Evolutionary conservation across 1,140 invertebrate species (phyloP).

Genomic region (Neoseiulus cucumeris): DNA sequence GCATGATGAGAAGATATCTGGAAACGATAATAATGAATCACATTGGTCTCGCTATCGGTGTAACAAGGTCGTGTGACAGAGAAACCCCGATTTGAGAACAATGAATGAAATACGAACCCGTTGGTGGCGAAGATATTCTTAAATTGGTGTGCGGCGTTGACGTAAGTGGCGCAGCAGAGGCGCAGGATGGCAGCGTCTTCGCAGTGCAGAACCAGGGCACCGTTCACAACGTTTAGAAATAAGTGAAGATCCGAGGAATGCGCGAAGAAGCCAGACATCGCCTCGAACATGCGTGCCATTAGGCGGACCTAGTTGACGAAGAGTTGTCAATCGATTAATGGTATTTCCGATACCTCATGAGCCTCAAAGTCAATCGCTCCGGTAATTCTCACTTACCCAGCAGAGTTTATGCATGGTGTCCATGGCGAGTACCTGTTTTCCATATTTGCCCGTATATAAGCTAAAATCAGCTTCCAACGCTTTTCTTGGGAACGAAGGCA

Average conservation of each 20-base stretch:
- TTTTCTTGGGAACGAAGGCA: constrained; percentile 93
- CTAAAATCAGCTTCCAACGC: constrained; percentile 88
- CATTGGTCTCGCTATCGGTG: not conserved
- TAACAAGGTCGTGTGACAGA: not conserved
- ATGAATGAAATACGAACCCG: constrained; percentile 38
- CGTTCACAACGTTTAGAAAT: constrained; percentile 93
- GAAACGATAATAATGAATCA: constrained; percentile 20
- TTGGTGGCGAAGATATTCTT: constrained; percentile 97
- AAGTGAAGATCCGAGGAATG: constrained; percentile 92
- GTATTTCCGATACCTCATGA: not conserved
- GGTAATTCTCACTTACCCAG: constrained; percentile 47
- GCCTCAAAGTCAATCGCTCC: not conserved
- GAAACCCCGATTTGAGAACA: not conserved
- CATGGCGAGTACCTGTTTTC: constrained; percentile 73
- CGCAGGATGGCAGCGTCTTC: constrained; percentile 87
- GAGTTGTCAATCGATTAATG: no score
- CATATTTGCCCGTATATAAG: constrained; percentile 72
- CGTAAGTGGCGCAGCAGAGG: constrained; percentile 86
- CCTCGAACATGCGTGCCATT: constrained; percentile 91
- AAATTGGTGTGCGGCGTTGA: constrained; percentile 93
- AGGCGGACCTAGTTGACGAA: constrained; percentile 35
- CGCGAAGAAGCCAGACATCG: constrained; percentile 93
- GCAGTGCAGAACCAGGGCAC: constrained; percentile 83
- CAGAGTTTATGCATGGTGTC: constrained; percentile 95
- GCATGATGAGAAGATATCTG: constrained; percentile 89